Conservation (phyloP, 1,140 invertebrate genomes). For the Polyergus mexicanus region DNA sequence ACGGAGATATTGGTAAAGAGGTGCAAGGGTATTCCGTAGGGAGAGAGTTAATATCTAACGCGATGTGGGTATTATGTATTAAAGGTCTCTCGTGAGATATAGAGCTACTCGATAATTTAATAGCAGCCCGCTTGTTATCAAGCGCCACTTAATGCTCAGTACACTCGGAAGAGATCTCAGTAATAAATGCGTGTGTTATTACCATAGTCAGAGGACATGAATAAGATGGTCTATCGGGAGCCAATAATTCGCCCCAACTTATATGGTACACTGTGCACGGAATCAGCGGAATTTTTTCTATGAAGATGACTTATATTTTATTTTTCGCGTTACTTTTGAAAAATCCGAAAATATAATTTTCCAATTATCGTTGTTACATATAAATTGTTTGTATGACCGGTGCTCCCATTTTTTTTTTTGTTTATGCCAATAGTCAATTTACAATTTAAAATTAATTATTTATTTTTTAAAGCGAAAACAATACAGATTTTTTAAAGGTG, state of each 20-base stretch:
- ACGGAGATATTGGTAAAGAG: neutral
- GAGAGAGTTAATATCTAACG: neutral
- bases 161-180: slow-evolving; percentile 29
- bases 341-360: neutral
- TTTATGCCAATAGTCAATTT: neutral
- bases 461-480: too few species aligned
- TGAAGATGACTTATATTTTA: neutral
- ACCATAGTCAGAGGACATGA: neutral
- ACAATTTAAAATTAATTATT: neutral
- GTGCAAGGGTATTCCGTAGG: neutral
- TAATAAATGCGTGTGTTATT: slow-evolving; percentile 39
- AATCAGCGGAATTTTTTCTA: neutral
- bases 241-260: neutral
- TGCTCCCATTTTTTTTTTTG: neutral
- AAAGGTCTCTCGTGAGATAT: neutral
- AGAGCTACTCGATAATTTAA: slow-evolving; percentile 33
- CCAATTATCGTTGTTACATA: too few species aligned
- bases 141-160: slow-evolving; percentile 31
- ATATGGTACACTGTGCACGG: too few species aligned
- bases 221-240: slow-evolving; percentile 23
- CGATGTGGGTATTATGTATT: slow-evolving; percentile 14
- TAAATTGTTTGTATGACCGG: neutral
- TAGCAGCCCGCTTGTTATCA: slow-evolving; percentile 27
- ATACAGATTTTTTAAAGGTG: too few species aligned
- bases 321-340: neutral